Evolutionary conservation across 30 jellyfish, hydroid and myxozoan genomes (phyloP).

Genomic region (Pelagia noctiluca): DNA sequence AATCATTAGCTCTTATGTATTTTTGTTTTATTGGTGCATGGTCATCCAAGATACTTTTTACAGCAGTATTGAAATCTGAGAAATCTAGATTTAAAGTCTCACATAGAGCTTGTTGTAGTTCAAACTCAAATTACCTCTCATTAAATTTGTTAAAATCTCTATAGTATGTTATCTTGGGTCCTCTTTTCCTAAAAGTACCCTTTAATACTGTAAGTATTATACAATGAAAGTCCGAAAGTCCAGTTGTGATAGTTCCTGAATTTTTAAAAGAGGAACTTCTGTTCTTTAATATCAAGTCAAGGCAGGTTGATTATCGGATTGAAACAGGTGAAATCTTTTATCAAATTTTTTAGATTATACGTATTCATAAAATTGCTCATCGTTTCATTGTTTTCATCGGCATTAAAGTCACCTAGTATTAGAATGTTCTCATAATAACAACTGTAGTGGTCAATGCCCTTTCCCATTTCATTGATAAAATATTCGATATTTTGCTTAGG

Average conservation of each 20-base stretch:
- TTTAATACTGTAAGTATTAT: background rate
- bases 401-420: background rate
- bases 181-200: background rate
- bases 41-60: background rate
- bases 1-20: slow-evolving; percentile 22
- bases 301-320: background rate
- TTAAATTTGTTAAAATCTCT: no score
- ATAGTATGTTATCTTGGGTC: background rate
- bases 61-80: background rate
- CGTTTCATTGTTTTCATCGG: background rate
- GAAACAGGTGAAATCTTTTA: background rate
- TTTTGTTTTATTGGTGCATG: slow-evolving; percentile 42
- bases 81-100: no score
- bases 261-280: background rate
- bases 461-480: background rate
- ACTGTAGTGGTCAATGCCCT: background rate
- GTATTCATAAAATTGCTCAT: background rate
- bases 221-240: background rate
- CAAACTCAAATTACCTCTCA: no score
- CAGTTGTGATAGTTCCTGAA: background rate
- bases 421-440: background rate
- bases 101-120: no score
- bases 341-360: background rate
- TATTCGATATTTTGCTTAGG: background rate
- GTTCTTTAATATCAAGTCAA: background rate